Base-by-base conservation (phyloP, 2,888 invertebrate species). In the Agonopterix arenella region DNA sequence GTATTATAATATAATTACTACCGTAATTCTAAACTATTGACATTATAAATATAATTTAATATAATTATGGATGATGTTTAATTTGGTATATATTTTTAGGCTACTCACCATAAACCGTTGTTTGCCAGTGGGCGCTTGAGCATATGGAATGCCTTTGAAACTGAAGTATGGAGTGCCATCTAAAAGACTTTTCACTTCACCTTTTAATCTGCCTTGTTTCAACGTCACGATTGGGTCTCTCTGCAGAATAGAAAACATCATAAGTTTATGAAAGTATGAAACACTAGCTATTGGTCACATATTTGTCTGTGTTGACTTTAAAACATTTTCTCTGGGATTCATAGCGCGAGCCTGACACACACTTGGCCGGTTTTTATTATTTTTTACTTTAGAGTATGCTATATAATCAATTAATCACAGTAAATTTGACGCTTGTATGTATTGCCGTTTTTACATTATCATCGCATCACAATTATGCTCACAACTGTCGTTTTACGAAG, bases 91-190 rank as follows among this genome's bases (percentile, higher is more conserved):
- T 11, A 5, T 28, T 28, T 28, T 28, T 28, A 28, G 28, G 40
- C 7, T 45, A 10, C 44, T 66, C 68, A 90, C 90, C 84, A 84
- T 74, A 62, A 90, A 90, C 60, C 91, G 67, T 1, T 90, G 72
- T 45, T 81, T 61, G 13, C 84, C 84, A 2, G 90, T 45, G 0
- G 90, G 90, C 28, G 90, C 84, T 45, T 78, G 64, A 1, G 90
- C 90, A 52, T 90, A 90, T 1, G 90, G 90, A 18, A 90, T 84
- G 4, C 90, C 90, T 59, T 76, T 77, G 50, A 80, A 80, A 53
- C 77, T 76, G 47, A 67, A 76, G 52, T 70, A 80, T 2, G 63
- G 52, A 4, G 62, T 57, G 1, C 71, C 76, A 57, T 76, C 65
- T 7, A 60, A 52, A 2, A 73, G 54, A 11, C 60, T 52, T 10